Conservation (phyloP, 2,888 invertebrate species). For the Ypsolopha sequella region DNA sequence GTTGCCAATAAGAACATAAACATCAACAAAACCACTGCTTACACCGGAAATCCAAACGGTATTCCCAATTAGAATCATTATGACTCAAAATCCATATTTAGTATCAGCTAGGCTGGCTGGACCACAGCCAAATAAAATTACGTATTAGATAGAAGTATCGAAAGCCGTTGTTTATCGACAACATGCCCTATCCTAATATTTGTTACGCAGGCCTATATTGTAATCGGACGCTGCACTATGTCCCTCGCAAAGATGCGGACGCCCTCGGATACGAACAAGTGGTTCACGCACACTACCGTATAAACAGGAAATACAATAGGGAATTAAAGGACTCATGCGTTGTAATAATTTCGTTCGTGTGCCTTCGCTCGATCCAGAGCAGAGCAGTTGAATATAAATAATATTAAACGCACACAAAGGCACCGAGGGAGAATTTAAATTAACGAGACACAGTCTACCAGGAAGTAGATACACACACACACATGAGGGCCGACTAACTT, state of each 20-base stretch:
- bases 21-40: constrained; percentile 22
- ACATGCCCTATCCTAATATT: not conserved
- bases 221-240: constrained; percentile 69
- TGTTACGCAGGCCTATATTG: constrained; percentile 31
- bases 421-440: constrained; percentile 62
- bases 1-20: constrained; percentile 63
- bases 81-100: no score
- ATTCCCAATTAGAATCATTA: no score
- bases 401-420: constrained; percentile 62
- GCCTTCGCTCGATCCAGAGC: constrained; percentile 19
- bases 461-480: constrained; percentile 64
- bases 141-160: no score
- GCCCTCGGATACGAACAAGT: constrained; percentile 70
- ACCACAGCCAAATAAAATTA: no score
- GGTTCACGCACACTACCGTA: constrained; percentile 56
- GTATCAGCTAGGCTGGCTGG: no score
- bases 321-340: constrained; percentile 62
- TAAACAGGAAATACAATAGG: constrained; percentile 69
- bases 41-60: not conserved
- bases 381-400: constrained; percentile 50
- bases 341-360: constrained; percentile 23
- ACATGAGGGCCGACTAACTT: constrained; percentile 37
- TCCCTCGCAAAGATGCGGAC: constrained; percentile 66
- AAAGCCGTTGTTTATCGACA: not conserved
- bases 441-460: constrained; percentile 66